These are phyloP conservation scores for Tachycineta bicolor DNA, from an alignment of 2,113 vertebrate genomes.

Conservation along the genomic window DNA sequence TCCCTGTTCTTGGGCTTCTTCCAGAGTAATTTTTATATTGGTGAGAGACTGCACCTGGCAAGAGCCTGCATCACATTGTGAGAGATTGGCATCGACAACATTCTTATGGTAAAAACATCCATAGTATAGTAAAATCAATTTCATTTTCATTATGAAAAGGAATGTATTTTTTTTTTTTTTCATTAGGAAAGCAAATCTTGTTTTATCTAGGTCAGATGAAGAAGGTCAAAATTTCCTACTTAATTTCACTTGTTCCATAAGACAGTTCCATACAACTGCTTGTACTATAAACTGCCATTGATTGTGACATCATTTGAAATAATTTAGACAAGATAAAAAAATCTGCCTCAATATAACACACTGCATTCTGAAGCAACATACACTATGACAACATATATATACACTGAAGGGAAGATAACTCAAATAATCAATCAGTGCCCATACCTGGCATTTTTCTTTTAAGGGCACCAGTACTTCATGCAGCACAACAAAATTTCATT, in stretches of 20 bases:
- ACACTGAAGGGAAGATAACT: background rate
- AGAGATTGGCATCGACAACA: background rate
- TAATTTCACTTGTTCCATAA: background rate
- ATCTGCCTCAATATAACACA: background rate
- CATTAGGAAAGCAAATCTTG: background rate
- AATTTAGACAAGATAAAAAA: background rate
- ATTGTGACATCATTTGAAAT: background rate
- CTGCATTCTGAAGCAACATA: background rate
- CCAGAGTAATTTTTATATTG: background rate
- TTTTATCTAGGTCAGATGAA: background rate
- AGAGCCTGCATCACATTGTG: background rate
- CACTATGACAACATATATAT: background rate
- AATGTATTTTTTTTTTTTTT: background rate
- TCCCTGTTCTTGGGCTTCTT: background rate
- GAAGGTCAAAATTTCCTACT: background rate
- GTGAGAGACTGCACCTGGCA: background rate
- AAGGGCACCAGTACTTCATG: background rate
- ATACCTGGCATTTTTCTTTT: background rate
- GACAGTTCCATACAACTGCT: background rate
- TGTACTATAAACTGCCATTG: background rate
- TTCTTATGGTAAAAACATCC: background rate
- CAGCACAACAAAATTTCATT: background rate
- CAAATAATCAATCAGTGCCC: background rate
- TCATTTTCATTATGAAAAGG: background rate
- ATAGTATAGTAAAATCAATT: background rate